Base-by-base conservation (phyloP, 2,113 vertebrate genomes). In the Catharus minimus region DNA sequence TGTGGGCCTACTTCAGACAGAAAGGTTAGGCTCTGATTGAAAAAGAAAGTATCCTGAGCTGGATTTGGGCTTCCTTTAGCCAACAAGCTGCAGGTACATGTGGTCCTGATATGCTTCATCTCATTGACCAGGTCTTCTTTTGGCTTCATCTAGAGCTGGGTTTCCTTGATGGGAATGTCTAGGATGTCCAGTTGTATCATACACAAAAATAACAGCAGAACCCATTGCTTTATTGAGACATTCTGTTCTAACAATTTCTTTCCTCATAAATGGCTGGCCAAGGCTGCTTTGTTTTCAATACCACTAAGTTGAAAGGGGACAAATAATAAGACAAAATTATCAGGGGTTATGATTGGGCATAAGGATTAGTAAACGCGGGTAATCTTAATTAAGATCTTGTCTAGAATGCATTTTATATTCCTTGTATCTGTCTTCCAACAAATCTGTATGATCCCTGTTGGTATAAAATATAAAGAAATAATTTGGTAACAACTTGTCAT, bases 161-260 rank as follows among this genome's bases (percentile, higher is more conserved):
- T 92, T 95, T 96, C 92, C 94, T 94, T 94, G 68, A 87, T 95
- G 92, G 90, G 15, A 77, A 64, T 43, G 38, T 43, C 76, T 94
- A 91, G 65, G 69, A 82, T 92, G 87, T 86, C 85, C 95, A 95
- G 83, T 94, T 95, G 86, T 78, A 95, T 88, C 82, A 93, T 47
- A 87, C 72, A 95, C 81, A 94, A 96, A 95, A 96, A 85, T 15
- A 90, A 94, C 89, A 97, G 90, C 69, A 95, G 88, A 97, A 73
- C 67, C 73, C 90, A 90, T 84, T 96, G 87, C 82, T 96, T 96
- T 95, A 84, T 83, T 88, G 61, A 92, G 86, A 88, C 71, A 94
- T 79, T 85, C 80, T 95, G 77, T 91, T 88, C 91, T 90, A 81
- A 80, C 62, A 61, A 80, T 95, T 94, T 95, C 52, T 39, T 95